phyloP scores from a whole-genome alignment of 1,140 invertebrate species.

The Aplysia californica region DNA sequence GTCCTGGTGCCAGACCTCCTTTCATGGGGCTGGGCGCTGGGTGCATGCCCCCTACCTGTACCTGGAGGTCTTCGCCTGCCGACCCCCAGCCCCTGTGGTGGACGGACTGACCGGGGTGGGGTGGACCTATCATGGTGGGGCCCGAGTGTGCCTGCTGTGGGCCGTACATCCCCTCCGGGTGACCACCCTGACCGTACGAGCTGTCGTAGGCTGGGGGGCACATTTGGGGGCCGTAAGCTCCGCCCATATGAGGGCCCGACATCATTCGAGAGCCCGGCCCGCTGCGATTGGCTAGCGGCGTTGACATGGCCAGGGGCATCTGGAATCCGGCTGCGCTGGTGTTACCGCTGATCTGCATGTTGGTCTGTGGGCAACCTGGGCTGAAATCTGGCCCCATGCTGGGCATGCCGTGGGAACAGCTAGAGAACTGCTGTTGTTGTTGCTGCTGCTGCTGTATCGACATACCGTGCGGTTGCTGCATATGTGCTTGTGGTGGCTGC shows the following conservation, averaged over 20 bases:
- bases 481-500: constrained; percentile 23
- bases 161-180: constrained; percentile 27
- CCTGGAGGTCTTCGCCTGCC: constrained; percentile 21
- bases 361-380: constrained; percentile 4
- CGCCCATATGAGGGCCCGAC: too few species aligned
- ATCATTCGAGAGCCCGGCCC: background rate
- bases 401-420: constrained; percentile 14
- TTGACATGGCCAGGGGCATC: constrained; percentile 23
- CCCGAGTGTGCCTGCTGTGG: constrained; percentile 23
- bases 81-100: constrained; percentile 9
- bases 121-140: constrained; percentile 33
- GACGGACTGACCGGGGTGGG: constrained; percentile 4
- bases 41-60: constrained; percentile 13
- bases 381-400: background rate
- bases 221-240: background rate
- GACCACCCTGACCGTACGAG: constrained; percentile 7
- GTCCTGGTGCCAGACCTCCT: background rate
- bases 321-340: constrained; percentile 4
- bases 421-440: constrained; percentile 12
- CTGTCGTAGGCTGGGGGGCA: constrained; percentile 10
- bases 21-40: constrained; percentile 1
- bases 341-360: constrained; percentile 15
- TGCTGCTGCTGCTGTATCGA: constrained; percentile 14
- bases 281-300: constrained; percentile 2
- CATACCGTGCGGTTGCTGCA: constrained; percentile 28